phyloP scores from a whole-genome alignment of 2,797 vertebrate genomes.

The Lycodopsis pacificus region DNA sequence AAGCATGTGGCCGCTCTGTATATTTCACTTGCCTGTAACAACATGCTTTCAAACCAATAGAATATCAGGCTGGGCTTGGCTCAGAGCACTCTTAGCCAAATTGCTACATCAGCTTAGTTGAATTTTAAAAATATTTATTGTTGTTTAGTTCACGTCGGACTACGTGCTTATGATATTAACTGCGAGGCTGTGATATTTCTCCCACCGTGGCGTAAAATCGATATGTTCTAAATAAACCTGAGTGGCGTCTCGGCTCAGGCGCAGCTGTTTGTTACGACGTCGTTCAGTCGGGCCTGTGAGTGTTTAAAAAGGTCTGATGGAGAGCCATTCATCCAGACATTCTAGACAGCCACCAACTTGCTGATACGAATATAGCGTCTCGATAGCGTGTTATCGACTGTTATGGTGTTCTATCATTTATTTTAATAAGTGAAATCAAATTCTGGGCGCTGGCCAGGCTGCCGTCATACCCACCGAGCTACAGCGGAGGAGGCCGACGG shows the following conservation, averaged over 20 bases:
- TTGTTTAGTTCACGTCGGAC: slow-evolving; percentile 78
- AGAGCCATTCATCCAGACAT: slow-evolving; percentile 73
- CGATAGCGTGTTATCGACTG: slow-evolving; percentile 76
- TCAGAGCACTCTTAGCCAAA: slow-evolving; percentile 40
- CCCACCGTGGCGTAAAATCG: slow-evolving; percentile 78
- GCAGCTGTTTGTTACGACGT: slow-evolving; percentile 65
- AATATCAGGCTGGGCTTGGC: slow-evolving; percentile 41
- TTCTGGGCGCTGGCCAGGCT: slow-evolving; percentile 67
- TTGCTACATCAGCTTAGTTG: slow-evolving; percentile 70
- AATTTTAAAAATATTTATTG: slow-evolving; percentile 82
- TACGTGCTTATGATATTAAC: slow-evolving; percentile 76
- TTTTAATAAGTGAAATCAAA: slow-evolving; percentile 78
- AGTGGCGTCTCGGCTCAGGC: slow-evolving; percentile 67
- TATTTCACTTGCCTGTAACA: slow-evolving; percentile 48
- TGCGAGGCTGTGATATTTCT: slow-evolving; percentile 76
- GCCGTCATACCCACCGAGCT: slow-evolving; percentile 53
- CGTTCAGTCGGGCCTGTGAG: slow-evolving; percentile 53
- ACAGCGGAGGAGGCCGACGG: slow-evolving; percentile 8
- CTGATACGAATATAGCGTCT: slow-evolving; percentile 77
- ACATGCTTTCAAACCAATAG: slow-evolving; percentile 63
- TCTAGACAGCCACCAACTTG: slow-evolving; percentile 74
- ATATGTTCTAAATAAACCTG: slow-evolving; percentile 84
- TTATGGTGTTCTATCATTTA: slow-evolving; percentile 77
- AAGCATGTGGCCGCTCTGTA: slow-evolving; percentile 3
- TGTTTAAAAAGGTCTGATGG: slow-evolving; percentile 72